Evolutionary conservation across 2,797 vertebrate species (phyloP).

Genomic region (Loris lydekkerianus): DNA sequence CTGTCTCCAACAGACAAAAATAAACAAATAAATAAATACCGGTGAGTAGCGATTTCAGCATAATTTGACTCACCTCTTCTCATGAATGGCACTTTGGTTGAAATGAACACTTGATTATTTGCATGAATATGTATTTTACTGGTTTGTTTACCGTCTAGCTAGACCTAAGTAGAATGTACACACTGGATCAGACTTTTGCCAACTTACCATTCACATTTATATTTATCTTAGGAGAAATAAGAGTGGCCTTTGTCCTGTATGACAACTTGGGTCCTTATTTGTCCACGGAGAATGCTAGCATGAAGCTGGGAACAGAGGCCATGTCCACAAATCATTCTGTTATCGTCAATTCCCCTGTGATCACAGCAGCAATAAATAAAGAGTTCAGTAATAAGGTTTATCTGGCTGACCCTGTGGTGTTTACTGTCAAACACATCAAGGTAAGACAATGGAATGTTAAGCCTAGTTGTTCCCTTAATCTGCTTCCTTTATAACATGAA

Average conservation of each 20-base stretch:
- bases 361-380: conserved; percentile 99
- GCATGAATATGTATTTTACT: background rate
- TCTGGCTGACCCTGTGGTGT: conserved; percentile 97
- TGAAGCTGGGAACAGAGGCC: conserved; percentile 96
- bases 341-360: conserved; percentile 98
- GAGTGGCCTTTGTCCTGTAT: conserved; percentile 98
- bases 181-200: background rate
- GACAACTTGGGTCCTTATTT: conserved; percentile 97
- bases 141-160: background rate
- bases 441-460: conserved; percentile 86
- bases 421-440: conserved; percentile 97
- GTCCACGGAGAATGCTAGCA: conserved; percentile 98
- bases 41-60: background rate
- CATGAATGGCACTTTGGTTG: background rate
- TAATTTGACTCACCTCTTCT: background rate
- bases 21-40: background rate
- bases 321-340: conserved; percentile 97
- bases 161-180: background rate
- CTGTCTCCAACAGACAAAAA: too few species aligned
- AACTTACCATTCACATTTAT: conserved; percentile 41
- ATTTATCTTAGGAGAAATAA: conserved; percentile 94
- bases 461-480: background rate
- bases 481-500: background rate
- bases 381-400: conserved; percentile 98
- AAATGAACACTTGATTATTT: conserved; percentile 58